Evolutionary conservation across 2,797 vertebrate genomes (phyloP).

Genomic region (Onychomys arenicola): DNA sequence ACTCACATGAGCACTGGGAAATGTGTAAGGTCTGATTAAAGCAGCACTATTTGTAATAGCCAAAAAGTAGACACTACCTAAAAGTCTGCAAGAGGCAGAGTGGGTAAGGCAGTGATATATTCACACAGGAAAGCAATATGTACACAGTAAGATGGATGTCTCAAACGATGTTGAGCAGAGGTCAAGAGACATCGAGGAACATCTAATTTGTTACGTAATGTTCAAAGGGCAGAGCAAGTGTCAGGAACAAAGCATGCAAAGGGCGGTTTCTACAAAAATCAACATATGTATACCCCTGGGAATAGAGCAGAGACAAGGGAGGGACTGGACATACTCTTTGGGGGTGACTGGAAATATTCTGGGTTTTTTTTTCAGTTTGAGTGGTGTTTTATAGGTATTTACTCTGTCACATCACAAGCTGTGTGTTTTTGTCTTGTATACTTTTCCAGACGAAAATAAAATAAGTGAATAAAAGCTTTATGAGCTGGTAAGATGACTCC

Average conservation of each 20-base stretch:
- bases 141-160: neutral
- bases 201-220: neutral
- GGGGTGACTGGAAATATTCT: neutral
- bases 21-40: neutral
- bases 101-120: neutral
- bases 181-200: neutral
- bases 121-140: neutral
- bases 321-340: neutral
- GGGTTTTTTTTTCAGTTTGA: neutral
- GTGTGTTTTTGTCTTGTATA: neutral
- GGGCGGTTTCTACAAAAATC: neutral
- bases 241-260: neutral
- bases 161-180: neutral
- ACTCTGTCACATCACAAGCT: neutral
- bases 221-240: constrained; percentile 10
- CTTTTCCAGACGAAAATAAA: neutral
- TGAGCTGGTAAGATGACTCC: neutral
- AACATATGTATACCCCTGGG: neutral
- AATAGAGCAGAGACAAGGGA: neutral
- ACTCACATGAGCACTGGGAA: neutral
- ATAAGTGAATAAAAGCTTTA: neutral
- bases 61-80: neutral
- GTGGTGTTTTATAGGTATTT: neutral
- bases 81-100: neutral
- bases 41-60: neutral